Conservation (phyloP, 2,888 invertebrate genomes). For the Noctua comes region DNA sequence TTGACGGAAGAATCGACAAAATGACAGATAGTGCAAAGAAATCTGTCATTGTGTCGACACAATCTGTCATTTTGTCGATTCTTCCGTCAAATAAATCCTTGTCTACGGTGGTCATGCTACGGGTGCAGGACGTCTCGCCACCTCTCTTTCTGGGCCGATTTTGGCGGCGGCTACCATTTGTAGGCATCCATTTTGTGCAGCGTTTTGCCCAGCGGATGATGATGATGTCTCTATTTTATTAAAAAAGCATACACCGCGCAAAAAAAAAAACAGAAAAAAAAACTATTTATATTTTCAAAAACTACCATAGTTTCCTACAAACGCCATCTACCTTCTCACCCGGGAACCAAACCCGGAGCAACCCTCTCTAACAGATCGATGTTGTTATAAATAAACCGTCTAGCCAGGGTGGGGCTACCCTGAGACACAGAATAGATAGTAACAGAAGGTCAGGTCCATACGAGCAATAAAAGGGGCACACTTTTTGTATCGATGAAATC, state of each 20-base stretch:
- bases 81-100: too few relatives aligned
- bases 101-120: too few relatives aligned
- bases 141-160: not conserved
- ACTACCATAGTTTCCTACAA: not conserved
- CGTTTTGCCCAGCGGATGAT: not conserved
- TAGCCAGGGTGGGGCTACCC: conserved; percentile 66
- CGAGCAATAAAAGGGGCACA: not conserved
- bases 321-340: conserved; percentile 55
- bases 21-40: too few relatives aligned
- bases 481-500: not conserved
- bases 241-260: not conserved
- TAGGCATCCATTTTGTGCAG: not conserved
- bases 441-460: not conserved
- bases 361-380: conserved; percentile 63
- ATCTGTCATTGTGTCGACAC: too few relatives aligned
- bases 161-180: not conserved
- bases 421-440: conserved; percentile 4
- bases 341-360: conserved; percentile 39
- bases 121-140: not conserved
- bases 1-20: too few relatives aligned
- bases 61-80: too few relatives aligned
- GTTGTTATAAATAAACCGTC: conserved; percentile 71
- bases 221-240: not conserved
- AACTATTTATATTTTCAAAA: not conserved
- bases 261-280: not conserved